Base-by-base conservation (phyloP, 2,888 invertebrate species). In the Apantesis nais region DNA sequence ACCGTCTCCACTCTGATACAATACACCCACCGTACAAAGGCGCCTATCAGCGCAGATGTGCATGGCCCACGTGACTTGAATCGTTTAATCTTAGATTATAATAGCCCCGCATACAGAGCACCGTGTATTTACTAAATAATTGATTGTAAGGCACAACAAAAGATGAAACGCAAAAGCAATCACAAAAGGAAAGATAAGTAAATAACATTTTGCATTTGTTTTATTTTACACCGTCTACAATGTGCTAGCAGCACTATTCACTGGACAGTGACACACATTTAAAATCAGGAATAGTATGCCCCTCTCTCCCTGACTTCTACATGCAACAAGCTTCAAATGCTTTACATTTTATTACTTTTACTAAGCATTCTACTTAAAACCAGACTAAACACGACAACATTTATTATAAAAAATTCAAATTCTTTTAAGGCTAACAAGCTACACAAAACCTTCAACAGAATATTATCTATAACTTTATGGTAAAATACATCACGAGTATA, bases 21-120 rank as follows among this genome's bases (percentile, higher is more conserved):
- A 48, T 73, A 73, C 75, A 72, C 52, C 78, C 71, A 61, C 71
- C 70, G 31, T 75, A 62, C 62, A 67, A 58, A 55, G 11, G 74
- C 73, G 68, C 74, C 71, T 74, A 79, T 76, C 75, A 75, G 76
- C 76, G 76, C 77, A 82, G 79, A 84, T 83, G 83, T 83, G 82
- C 77, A 79, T 78, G 76, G 77, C 76, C 76, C 70, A 66, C 78
- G 77, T 78, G 75, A 81, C 79, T 80, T 74, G 77, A 75, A 75
- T 80, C 72, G 75, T 73, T 77, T 68, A 66, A 73, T 72, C 55
- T 77, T 72, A 74, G 70, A 73, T 67, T 71, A 64, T 78, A 34
- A 69, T 58, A 44, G 48, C 48, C 22, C 9, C 7, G 48, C 22
- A 48, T 48, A 48, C 22, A 48, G 48, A 48, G 22, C 22, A 48